Evolutionary conservation across 2,797 vertebrate species (phyloP), one percentile per base, ranked within the genome.

Genomic region (Sternarchorhynchus goeldii): DNA sequence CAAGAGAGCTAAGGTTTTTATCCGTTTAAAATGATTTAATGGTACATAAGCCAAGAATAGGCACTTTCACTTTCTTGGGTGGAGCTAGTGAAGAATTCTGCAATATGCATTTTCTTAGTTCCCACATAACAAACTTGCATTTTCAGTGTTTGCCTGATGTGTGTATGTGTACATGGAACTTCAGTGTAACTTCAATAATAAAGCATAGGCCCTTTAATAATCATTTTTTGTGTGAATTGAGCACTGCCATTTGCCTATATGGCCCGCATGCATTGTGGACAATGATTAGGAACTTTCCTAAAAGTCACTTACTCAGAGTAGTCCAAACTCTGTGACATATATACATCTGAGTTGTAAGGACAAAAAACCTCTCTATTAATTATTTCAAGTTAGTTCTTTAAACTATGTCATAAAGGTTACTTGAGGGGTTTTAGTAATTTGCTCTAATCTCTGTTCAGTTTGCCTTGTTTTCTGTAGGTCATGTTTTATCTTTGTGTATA

Each of bases 131-230:
- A 20, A 78, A 34, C 58, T 36, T 65, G n/a, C 62, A 39, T 53
- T 20, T 58, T 5, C 10, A 29, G 55, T 39, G 20, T 58, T 18
- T 21, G 53, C 31, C 50, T 71, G 25, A 50, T 53, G 21, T 58
- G 21, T 75, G 73, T 66, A 63, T 58, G 71, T 10, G 57, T 41
- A 36, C 55, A 58, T 58, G 56, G 12, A 14, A 65, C 63, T 32
- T 62, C 69, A 41, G 6, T 78, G 70, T 73, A 60, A 66, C 53
- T 68, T 72, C n/a, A 79, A 68, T 25, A 79, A 75, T 73, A 78
- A 81, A 77, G 83, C 80, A 82, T 85, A 83, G 87, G 85, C 85
- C 89, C 84, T 91, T 90, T 84, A 85, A 74, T 76, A 78, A 64
- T 62, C 3, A 32, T 63, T 63, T 62, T 50, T 75, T 58, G 32